phyloP scores from a whole-genome alignment of 2,888 invertebrate species.

The Platycnemis pennipes region DNA sequence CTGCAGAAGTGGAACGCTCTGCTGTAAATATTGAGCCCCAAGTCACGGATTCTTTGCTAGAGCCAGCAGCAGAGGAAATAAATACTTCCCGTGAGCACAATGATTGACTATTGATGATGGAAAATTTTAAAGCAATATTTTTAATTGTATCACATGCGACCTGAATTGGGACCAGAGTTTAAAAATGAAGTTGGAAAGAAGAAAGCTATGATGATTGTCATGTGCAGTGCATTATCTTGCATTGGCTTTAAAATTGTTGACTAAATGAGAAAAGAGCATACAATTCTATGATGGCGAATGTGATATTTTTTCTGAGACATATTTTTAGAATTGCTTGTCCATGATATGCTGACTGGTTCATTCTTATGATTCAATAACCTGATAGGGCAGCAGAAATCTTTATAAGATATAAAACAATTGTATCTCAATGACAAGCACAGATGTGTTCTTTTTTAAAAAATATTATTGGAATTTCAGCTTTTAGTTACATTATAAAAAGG shows the following conservation, averaged over 20 bases:
- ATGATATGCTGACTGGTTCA: background rate
- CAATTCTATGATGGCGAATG: background rate
- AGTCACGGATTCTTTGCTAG: constrained; percentile 24
- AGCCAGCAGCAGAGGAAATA: background rate
- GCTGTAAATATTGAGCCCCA: constrained; percentile 15
- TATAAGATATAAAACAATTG: background rate
- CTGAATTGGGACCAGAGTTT: constrained; percentile 37
- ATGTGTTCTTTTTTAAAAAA: background rate
- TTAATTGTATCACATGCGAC: background rate
- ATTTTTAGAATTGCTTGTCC: background rate
- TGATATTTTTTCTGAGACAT: background rate
- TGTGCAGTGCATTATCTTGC: background rate
- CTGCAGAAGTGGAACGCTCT: background rate
- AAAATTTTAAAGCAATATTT: background rate
- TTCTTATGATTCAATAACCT: background rate
- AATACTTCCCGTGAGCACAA: background rate
- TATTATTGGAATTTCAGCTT: background rate
- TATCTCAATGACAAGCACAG: background rate
- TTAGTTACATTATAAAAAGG: background rate
- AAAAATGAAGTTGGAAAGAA: background rate
- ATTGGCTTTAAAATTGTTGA: background rate
- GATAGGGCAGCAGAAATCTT: background rate
- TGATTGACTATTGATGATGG: background rate
- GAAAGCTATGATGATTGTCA: background rate
- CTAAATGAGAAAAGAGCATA: background rate